A percentile compares a stretch with the other conserved stretches of the same genome.
phyloP scores from a whole-genome alignment of 30 jellyfish, hydroid and myxozoan genomes.

The Rhopilema esculentum region DNA sequence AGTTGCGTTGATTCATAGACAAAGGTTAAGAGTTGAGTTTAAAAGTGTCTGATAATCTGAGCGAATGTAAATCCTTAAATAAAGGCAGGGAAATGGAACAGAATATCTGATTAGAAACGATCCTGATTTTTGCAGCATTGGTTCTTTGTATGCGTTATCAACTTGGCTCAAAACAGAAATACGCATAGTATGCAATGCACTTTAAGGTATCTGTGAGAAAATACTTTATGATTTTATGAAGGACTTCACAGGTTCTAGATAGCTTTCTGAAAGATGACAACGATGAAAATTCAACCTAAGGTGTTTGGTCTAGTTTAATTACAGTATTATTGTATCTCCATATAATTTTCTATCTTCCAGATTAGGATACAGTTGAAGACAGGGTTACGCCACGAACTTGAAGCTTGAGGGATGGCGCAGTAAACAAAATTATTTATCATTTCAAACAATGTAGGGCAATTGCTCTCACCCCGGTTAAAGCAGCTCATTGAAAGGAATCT shows the following conservation, averaged over 20 bases:
- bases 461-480: too few species aligned
- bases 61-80: constrained; percentile 7
- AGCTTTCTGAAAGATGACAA: background rate
- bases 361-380: too few species aligned
- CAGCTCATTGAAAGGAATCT: too few species aligned
- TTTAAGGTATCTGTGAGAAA: background rate
- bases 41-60: constrained; percentile 16
- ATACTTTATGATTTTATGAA: constrained; percentile 1
- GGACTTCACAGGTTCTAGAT: constrained; percentile 10
- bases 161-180: constrained; percentile 10
- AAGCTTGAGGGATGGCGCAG: too few species aligned
- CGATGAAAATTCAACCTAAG: background rate
- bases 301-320: too few species aligned
- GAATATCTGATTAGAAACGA: background rate
- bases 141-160: background rate
- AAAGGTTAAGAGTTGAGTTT: constrained; percentile 25
- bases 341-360: too few species aligned
- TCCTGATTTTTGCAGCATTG: constrained; percentile 6
- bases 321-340: too few species aligned
- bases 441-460: too few species aligned
- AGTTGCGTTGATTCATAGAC: constrained; percentile 5
- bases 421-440: too few species aligned
- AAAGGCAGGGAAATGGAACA: background rate
- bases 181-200: background rate
- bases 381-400: too few species aligned